Evolutionary conservation across 2,797 vertebrate genomes (phyloP).

Genomic region (Neopelma chrysocephalum): DNA sequence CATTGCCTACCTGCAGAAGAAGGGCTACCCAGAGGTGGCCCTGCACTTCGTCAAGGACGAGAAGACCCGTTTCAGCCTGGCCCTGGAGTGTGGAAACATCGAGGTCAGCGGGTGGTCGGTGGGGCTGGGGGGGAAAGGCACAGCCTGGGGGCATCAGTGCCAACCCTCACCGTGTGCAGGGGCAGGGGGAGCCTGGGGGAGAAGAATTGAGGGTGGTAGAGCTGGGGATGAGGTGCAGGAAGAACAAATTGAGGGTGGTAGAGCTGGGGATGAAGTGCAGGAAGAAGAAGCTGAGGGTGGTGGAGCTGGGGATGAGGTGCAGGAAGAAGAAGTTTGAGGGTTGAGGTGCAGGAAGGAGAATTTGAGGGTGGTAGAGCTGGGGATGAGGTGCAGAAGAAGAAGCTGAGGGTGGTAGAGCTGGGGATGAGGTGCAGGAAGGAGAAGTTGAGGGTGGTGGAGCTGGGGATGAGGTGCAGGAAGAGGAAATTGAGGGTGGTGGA

Average conservation of each 20-base stretch:
- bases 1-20: constrained; percentile 98
- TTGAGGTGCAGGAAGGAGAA: too few relatives aligned
- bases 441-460: too few relatives aligned
- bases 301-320: background rate
- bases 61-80: constrained; percentile 95
- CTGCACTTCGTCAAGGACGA: constrained; percentile 98
- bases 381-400: background rate
- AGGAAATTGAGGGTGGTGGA: too few relatives aligned
- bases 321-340: too few relatives aligned
- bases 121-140: background rate
- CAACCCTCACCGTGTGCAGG: background rate
- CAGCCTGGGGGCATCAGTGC: fast-evolving
- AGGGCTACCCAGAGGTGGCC: constrained; percentile 96
- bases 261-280: background rate
- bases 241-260: too few relatives aligned
- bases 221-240: background rate
- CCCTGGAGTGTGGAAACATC: constrained; percentile 95
- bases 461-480: too few relatives aligned
- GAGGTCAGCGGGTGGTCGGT: constrained; percentile 78
- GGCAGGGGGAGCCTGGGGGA: background rate
- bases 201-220: background rate
- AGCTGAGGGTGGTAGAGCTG: background rate
- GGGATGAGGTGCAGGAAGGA: background rate
- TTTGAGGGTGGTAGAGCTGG: background rate
- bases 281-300: too few relatives aligned